Evolutionary conservation across 2,888 invertebrate species (phyloP), one percentile per base, ranked within the genome.

Genomic region (Hecatera dysodea): DNA sequence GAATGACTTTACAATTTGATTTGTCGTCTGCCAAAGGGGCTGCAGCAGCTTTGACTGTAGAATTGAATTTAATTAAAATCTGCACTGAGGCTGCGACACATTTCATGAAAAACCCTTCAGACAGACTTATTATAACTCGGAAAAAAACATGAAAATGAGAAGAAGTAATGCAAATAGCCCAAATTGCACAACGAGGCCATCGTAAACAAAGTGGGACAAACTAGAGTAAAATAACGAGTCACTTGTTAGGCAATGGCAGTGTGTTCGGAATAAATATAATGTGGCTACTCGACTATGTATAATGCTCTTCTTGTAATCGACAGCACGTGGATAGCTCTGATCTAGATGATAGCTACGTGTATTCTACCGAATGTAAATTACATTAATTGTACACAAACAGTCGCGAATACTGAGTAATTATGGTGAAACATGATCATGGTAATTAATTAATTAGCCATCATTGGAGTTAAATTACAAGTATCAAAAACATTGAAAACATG

Each of bases 201-300:
- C 89, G 89, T 89, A 87, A 89, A 90, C 85, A 88, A 92, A 91
- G 88, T 92, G 84, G 92, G 90, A 83, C 92, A 90, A 87, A 88
- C 88, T 91, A 89, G 83, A 87, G 83, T 84, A 87, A 87, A 87
- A 90, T 89, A 93, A 92, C 90, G 89, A 91, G 86, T 90, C 87
- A 90, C 90, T 93, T 92, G 91, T 93, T 90, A 90, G 87, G 92
- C 92, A 92, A 93, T 90, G 87, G 81, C 72, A 86, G 84, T 90
- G 88, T 88, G 90, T 86, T 90, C 90, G 90, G 90, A 91, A 92
- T 92, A 92, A 91, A 92, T 90, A 91, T 90, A 90, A 87, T 87
- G 80, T 86, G 77, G 78, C 77, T 72, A 75, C 80, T 81, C 85
- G 75, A 77, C 81, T 78, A 85, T 84, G 85, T 81, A 91, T 86